Percentiles rank a stretch among this genome's conserved stretches.
Conservation (phyloP, 2,888 invertebrate genomes). For the Ryuthela nishihirai region DNA sequence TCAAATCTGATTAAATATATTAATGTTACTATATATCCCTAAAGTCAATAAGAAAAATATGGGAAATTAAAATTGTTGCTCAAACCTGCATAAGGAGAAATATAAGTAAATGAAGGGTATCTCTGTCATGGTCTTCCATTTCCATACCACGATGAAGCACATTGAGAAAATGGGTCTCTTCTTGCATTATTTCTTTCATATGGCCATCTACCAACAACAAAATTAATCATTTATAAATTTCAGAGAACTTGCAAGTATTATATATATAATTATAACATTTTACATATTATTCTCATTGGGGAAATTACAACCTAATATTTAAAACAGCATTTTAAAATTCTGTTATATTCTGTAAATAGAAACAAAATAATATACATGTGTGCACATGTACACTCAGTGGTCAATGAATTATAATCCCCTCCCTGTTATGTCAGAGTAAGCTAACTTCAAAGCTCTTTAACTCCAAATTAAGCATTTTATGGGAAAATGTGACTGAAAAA, state of each 20-base stretch:
- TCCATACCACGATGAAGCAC: conserved; percentile 85
- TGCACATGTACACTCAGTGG: too few relatives aligned
- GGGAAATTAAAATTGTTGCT: too few relatives aligned
- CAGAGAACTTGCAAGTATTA: not conserved
- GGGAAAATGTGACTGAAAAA: too few relatives aligned
- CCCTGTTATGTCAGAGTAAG: too few relatives aligned
- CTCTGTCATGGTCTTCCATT: conserved; percentile 82
- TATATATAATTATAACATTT: not conserved
- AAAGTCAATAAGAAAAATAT: too few relatives aligned
- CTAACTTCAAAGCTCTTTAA: too few relatives aligned
- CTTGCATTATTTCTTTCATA: conserved; percentile 76
- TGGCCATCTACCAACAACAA: conserved; percentile 63
- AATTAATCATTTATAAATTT: not conserved
- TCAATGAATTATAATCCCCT: too few relatives aligned
- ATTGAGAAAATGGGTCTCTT: conserved; percentile 73
- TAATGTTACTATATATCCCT: too few relatives aligned
- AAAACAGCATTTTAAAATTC: not conserved
- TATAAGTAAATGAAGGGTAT: conserved; percentile 89
- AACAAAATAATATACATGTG: not conserved
- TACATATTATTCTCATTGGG: conserved; percentile 15
- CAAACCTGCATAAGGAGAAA: conserved; percentile 79
- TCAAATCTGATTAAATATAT: too few relatives aligned
- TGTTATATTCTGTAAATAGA: not conserved
- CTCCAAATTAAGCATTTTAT: too few relatives aligned
- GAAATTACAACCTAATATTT: not conserved